A percentile compares a stretch with the other conserved stretches of the same genome.
These are phyloP conservation scores for Hypena proboscidalis DNA, from an alignment of 2,888 invertebrate genomes.

Conservation along the genomic window DNA sequence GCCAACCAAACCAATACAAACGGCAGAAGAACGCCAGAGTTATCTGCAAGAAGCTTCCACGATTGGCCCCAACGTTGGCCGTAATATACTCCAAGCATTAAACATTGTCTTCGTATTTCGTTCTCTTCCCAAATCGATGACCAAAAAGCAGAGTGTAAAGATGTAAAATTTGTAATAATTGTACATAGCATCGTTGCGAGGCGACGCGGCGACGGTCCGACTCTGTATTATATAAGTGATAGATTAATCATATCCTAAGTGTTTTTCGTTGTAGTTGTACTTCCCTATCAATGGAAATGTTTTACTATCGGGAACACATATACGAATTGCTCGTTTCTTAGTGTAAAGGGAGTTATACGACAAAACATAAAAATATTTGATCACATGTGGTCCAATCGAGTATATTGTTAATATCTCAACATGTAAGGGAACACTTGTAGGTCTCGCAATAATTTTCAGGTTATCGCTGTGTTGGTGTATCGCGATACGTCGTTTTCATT, in stretches of 20 bases:
- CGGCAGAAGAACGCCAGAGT: constrained; percentile 22
- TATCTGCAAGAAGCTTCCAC: constrained; percentile 12
- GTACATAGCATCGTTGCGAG: constrained; percentile 68
- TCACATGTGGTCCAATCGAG: constrained; percentile 79
- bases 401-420: constrained; percentile 70
- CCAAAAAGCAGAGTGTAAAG: constrained; percentile 70
- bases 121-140: constrained; percentile 74
- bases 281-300: constrained; percentile 61
- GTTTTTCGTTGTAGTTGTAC: constrained; percentile 69
- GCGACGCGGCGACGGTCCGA: constrained; percentile 56
- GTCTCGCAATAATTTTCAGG: constrained; percentile 63
- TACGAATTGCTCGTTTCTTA: constrained; percentile 62
- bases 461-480: constrained; percentile 53
- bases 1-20: constrained; percentile 3
- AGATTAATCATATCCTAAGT: constrained; percentile 80
- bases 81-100: constrained; percentile 12
- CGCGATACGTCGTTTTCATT: constrained; percentile 46
- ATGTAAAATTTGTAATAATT: constrained; percentile 46
- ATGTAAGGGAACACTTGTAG: constrained; percentile 79
- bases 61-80: constrained; percentile 8
- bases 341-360: constrained; percentile 61
- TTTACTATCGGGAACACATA: constrained; percentile 65
- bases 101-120: constrained; percentile 53
- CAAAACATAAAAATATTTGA: constrained; percentile 49
- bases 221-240: constrained; percentile 63